Conservation (phyloP, 2,113 vertebrate genomes). For the Nothoprocta perdicaria region DNA sequence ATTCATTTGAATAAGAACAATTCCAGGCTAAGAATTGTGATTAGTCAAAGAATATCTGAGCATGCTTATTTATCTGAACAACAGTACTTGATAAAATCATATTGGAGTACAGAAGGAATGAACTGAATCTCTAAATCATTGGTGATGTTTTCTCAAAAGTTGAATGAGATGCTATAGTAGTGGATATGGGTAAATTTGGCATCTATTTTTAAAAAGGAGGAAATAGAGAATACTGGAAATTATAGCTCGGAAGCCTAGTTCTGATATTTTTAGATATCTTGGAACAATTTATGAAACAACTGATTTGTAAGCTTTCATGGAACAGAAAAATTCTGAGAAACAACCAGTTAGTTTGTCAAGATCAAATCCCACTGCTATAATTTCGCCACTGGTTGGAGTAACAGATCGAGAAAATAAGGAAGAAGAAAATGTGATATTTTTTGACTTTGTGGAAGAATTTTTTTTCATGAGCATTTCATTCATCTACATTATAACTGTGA, state of each 20-base stretch:
- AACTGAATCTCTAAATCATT: neutral
- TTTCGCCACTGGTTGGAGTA: neutral
- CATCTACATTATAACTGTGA: neutral
- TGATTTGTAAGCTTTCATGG: neutral
- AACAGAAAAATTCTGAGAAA: neutral
- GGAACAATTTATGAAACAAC: neutral
- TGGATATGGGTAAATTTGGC: neutral
- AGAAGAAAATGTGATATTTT: neutral
- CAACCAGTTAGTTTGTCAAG: neutral
- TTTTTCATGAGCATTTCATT: neutral
- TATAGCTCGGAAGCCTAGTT: neutral
- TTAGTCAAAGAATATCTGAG: neutral
- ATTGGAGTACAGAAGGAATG: neutral
- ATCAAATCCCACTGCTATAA: neutral
- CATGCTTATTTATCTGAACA: neutral
- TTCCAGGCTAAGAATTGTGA: neutral
- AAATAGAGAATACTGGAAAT: too few species aligned
- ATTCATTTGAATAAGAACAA: neutral
- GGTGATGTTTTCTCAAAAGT: neutral
- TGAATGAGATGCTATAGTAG: neutral
- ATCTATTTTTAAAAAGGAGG: neutral
- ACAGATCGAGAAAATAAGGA: neutral
- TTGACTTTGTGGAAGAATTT: neutral
- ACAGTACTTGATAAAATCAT: neutral
- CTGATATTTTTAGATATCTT: neutral